A percentile compares a stretch with the other conserved stretches of the same genome.
phyloP scores from a whole-genome alignment of 2,113 vertebrate species.

The Pyrgilauda ruficollis region DNA sequence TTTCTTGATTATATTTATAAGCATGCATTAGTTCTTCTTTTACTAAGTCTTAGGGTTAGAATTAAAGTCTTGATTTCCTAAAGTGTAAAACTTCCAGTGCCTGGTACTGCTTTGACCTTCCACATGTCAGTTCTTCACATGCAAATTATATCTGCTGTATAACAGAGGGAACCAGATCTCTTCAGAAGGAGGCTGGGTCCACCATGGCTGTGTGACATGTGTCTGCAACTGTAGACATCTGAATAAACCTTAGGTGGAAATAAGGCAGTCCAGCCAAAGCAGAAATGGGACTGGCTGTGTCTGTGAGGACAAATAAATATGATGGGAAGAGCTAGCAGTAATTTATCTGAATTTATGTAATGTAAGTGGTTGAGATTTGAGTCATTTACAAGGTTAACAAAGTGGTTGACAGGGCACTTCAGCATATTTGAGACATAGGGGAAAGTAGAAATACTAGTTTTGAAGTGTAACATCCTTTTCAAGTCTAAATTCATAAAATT shows the following conservation, averaged over 20 bases:
- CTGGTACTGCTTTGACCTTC: not conserved
- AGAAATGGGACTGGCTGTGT: not conserved
- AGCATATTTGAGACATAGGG: not conserved
- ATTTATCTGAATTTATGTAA: not conserved
- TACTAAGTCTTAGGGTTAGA: not conserved
- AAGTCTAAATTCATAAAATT: not conserved
- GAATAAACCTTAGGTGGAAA: not conserved
- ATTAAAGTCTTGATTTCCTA: not conserved
- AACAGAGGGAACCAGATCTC: not conserved
- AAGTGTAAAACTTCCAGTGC: not conserved
- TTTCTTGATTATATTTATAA: not conserved
- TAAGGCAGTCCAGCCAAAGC: not conserved
- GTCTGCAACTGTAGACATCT: not conserved
- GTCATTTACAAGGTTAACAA: not conserved
- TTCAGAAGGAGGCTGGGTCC: not conserved
- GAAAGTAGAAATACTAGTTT: not conserved
- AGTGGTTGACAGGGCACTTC: not conserved
- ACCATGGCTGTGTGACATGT: too few relatives aligned
- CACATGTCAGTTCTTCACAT: rapidly evolving
- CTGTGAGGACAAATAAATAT: not conserved
- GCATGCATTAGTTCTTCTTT: not conserved
- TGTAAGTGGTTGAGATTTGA: not conserved
- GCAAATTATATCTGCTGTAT: not conserved
- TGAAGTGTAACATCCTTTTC: not conserved
- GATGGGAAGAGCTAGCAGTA: not conserved